A percentile compares a stretch with the other conserved stretches of the same genome.
phyloP scores from a whole-genome alignment of 2,888 invertebrate genomes.

The Andrena marginata region DNA sequence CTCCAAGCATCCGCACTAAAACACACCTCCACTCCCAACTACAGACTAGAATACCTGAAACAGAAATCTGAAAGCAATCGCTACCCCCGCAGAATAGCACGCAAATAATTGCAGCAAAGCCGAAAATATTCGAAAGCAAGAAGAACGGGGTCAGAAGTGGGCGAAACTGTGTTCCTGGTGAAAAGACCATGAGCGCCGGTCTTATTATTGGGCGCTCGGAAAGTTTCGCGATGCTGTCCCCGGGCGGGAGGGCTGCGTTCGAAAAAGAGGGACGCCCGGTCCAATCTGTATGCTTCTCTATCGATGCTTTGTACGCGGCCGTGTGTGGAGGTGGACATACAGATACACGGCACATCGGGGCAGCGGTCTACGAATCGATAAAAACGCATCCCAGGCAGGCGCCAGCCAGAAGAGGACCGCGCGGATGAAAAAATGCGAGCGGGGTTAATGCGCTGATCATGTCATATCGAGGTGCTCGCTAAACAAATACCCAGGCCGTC shows the following conservation, averaged over 20 bases:
- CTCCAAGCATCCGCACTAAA: too few species aligned
- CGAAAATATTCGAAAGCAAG: not conserved
- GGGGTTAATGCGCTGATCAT: slow-evolving; percentile 85
- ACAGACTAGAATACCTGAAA: too few species aligned
- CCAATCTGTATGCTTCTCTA: slow-evolving; percentile 83
- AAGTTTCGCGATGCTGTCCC: slow-evolving; percentile 73
- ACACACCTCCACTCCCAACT: too few species aligned
- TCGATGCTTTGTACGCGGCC: slow-evolving; percentile 81
- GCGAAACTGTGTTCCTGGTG: not conserved
- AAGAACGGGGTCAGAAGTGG: not conserved
- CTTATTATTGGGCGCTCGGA: slow-evolving; percentile 71
- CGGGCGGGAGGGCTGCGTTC: slow-evolving; percentile 63
- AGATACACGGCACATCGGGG: slow-evolving; percentile 78
- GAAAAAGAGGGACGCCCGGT: slow-evolving; percentile 79
- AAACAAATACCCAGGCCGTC: slow-evolving; percentile 79
- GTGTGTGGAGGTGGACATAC: slow-evolving; percentile 75
- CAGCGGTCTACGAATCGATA: slow-evolving; percentile 85
- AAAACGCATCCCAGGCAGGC: slow-evolving; percentile 85
- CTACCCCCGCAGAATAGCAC: too few species aligned
- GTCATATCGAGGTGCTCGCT: slow-evolving; percentile 83
- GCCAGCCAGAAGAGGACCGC: slow-evolving; percentile 80
- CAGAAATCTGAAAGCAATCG: too few species aligned
- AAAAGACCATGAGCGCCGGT: slow-evolving; percentile 36
- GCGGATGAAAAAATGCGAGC: slow-evolving; percentile 82
- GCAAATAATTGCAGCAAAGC: not conserved